Conservation (phyloP, 2,888 invertebrate species). For the Thymelicus acteon region DNA sequence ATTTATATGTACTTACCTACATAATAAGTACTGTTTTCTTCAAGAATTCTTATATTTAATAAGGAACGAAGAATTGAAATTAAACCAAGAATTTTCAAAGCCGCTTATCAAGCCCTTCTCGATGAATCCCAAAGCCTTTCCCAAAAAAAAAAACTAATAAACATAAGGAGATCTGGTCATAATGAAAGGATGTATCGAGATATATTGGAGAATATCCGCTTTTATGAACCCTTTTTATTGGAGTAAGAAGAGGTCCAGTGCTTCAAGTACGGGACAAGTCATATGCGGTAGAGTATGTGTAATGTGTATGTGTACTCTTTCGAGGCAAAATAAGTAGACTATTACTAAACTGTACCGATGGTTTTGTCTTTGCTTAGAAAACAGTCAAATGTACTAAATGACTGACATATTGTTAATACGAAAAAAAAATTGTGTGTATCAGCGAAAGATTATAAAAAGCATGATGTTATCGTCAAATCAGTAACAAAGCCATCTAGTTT, state of each 20-base stretch:
- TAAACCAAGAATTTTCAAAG: background rate
- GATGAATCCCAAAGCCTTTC: background rate
- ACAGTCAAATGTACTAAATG: too few relatives aligned
- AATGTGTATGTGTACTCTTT: too few relatives aligned
- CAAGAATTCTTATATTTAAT: background rate
- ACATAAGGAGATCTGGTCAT: constrained; percentile 17
- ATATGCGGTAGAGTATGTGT: constrained; percentile 24
- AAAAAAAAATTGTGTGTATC: too few relatives aligned
- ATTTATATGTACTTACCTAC: too few relatives aligned
- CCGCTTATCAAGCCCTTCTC: background rate
- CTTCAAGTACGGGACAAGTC: constrained; percentile 44
- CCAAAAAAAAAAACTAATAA: constrained; percentile 6
- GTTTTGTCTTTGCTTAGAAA: too few relatives aligned
- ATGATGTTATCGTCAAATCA: too few relatives aligned
- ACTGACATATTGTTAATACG: too few relatives aligned
- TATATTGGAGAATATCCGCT: constrained; percentile 17
- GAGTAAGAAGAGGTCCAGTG: constrained; percentile 59
- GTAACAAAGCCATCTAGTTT: too few relatives aligned
- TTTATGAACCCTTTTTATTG: constrained; percentile 65
- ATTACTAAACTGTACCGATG: too few relatives aligned
- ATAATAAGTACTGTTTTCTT: too few relatives aligned
- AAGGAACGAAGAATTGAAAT: background rate
- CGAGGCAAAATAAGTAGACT: too few relatives aligned
- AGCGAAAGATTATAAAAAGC: too few relatives aligned
- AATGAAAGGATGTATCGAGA: constrained; percentile 26